Conservation (phyloP, 2,113 vertebrate species). For the Mobula hypostoma region DNA sequence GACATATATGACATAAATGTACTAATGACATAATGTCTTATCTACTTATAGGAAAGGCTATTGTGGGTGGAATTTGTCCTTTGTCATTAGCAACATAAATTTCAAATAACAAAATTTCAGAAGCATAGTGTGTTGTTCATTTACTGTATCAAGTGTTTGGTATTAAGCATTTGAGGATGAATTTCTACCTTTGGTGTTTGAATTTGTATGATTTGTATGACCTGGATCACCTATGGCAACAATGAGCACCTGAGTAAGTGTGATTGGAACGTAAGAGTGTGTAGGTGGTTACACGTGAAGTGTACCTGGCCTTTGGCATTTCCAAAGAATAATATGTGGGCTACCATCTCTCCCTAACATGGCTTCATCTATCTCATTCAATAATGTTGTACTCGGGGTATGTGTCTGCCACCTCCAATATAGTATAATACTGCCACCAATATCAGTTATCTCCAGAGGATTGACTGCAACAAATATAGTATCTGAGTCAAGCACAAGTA, state of each 20-base stretch:
- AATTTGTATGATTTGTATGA: neutral
- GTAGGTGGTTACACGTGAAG: neutral
- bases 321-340: neutral
- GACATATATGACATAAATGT: neutral
- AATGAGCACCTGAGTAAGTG: neutral
- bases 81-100: no score
- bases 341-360: neutral
- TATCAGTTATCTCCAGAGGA: neutral
- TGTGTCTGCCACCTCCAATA: conserved; percentile 43
- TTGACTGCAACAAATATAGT: neutral
- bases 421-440: conserved; percentile 37
- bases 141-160: no score
- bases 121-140: no score
- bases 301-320: neutral
- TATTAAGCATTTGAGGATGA: no score
- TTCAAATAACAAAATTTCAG: no score
- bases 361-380: neutral
- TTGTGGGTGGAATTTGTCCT: no score
- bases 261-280: neutral
- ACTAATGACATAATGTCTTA: neutral
- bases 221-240: neutral
- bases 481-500: neutral
- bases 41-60: neutral
- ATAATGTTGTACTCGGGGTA: neutral
- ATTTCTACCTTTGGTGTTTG: neutral